These are phyloP conservation scores for Notodonta ziczac DNA, from an alignment of 2,888 invertebrate genomes.

Conservation along the genomic window DNA sequence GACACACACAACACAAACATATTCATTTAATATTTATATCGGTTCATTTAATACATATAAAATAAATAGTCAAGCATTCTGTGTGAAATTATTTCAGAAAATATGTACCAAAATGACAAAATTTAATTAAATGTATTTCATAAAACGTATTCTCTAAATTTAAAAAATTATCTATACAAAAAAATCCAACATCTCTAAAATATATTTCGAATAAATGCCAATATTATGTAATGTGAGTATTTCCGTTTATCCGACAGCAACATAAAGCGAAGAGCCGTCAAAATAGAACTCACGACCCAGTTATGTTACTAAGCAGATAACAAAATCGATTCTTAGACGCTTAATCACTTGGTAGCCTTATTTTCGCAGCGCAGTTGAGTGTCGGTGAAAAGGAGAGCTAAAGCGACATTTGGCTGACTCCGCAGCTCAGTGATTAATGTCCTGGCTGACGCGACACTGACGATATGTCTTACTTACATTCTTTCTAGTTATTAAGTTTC, in stretches of 20 bases:
- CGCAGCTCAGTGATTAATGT: conserved; percentile 2
- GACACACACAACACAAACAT: background rate
- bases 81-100: no score
- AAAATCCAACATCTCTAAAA: no score
- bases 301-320: background rate
- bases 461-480: conserved; percentile 5
- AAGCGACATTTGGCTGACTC: conserved; percentile 1
- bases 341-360: conserved; percentile 4
- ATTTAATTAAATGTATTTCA: no score
- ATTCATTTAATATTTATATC: background rate
- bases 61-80: no score
- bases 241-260: no score
- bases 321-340: conserved; percentile 3
- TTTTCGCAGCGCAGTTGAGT: conserved; percentile 1
- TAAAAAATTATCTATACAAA: no score
- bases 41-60: no score
- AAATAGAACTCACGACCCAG: background rate
- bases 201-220: no score
- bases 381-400: background rate
- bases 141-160: no score
- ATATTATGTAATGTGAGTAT: no score
- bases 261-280: background rate
- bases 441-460: background rate
- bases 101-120: no score
- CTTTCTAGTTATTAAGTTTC: conserved; percentile 4